Percentiles rank a stretch among this genome's conserved stretches.
Conservation (phyloP, 2,888 invertebrate species). For the Cacoxenus indagator region DNA sequence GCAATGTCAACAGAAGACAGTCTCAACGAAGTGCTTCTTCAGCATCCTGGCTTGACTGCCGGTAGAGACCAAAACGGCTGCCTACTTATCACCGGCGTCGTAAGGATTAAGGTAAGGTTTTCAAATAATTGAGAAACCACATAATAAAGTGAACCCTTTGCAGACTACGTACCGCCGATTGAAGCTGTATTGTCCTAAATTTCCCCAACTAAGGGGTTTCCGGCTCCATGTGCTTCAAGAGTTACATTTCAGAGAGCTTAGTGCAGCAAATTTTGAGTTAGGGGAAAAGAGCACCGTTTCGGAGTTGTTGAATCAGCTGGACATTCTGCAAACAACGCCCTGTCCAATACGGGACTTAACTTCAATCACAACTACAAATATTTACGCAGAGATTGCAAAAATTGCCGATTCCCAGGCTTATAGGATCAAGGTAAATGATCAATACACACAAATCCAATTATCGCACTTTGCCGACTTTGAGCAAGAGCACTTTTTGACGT, state of each 20-base stretch:
- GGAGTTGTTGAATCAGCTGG: slow-evolving; percentile 46
- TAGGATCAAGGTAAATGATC: slow-evolving; percentile 48
- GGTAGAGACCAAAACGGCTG: neutral
- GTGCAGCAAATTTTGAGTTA: slow-evolving; percentile 30
- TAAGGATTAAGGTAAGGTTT: slow-evolving; percentile 23
- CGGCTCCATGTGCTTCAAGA: slow-evolving; percentile 45
- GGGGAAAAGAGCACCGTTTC: slow-evolving; percentile 45
- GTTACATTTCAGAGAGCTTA: slow-evolving; percentile 40
- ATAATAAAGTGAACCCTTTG: neutral
- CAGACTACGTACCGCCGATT: slow-evolving; percentile 36
- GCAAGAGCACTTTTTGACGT: slow-evolving; percentile 58
- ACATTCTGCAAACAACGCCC: fast-evolving
- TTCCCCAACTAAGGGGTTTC: slow-evolving; percentile 47
- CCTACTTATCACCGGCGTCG: slow-evolving; percentile 35
- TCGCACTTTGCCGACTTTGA: slow-evolving; percentile 53
- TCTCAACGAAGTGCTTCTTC: neutral
- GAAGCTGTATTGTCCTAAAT: slow-evolving; percentile 51
- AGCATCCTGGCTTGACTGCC: neutral
- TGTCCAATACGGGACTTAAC: neutral
- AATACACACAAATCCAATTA: slow-evolving; percentile 52
- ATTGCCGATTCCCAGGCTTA: slow-evolving; percentile 51
- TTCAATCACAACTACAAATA: slow-evolving; percentile 31
- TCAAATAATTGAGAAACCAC: neutral
- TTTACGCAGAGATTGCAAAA: slow-evolving; percentile 54
- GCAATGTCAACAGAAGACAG: neutral